Conservation (phyloP, 2,113 vertebrate genomes). For the Ophthalmolycus amberensis region DNA sequence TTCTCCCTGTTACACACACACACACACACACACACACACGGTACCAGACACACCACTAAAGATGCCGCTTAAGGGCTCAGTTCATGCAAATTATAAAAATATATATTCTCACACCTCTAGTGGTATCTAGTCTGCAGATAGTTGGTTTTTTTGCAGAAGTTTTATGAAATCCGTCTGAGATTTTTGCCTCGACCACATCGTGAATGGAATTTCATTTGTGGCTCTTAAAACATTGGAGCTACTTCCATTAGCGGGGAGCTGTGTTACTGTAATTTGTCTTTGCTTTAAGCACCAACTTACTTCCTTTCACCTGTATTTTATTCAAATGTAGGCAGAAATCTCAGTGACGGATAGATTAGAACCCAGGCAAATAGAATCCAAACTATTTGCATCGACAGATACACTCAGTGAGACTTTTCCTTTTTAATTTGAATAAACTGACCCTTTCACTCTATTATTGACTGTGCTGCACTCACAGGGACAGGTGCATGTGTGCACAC, state of each 20-base stretch:
- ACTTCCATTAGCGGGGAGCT: neutral
- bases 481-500: constrained; percentile 43
- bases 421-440: constrained; percentile 22
- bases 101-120: neutral
- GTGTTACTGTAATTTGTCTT: neutral
- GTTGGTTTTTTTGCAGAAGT: neutral
- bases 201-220: neutral
- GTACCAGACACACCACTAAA: constrained; percentile 8
- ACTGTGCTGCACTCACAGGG: constrained; percentile 34
- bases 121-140: neutral
- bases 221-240: neutral
- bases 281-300: neutral
- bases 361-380: neutral
- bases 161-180: neutral
- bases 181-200: neutral
- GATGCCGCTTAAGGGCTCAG: constrained; percentile 24
- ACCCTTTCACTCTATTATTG: constrained; percentile 37
- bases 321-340: neutral
- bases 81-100: neutral
- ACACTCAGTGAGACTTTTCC: neutral
- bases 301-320: neutral
- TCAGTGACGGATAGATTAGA: neutral
- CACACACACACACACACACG: constrained; percentile 4
- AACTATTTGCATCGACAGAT: constrained; percentile 4
- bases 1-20: constrained; percentile 9